These are phyloP conservation scores for Penelope pileata DNA, from an alignment of 2,113 vertebrate species.

Conservation along the genomic window DNA sequence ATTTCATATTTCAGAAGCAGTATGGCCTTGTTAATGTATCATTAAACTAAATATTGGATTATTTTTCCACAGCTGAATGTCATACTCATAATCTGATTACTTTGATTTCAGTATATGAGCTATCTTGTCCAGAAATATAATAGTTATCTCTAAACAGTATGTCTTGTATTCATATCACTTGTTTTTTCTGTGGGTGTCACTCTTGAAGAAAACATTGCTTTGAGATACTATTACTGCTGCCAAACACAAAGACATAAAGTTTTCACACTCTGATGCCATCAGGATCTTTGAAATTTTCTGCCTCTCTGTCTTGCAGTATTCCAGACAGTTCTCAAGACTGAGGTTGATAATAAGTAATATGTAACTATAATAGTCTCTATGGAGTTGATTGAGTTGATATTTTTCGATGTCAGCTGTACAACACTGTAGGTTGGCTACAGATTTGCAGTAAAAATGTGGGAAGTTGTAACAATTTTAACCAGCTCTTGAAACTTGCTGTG, in stretches of 20 bases:
- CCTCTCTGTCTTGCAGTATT: not conserved
- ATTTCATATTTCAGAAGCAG: not conserved
- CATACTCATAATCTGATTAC: not conserved
- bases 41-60: not conserved
- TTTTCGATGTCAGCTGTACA: not conserved
- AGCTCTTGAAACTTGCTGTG: not conserved
- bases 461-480: not conserved
- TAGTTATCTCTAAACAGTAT: not conserved
- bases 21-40: not conserved
- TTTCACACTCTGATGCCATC: fast-evolving
- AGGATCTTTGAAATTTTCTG: not conserved
- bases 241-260: not conserved
- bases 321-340: not conserved
- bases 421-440: not conserved
- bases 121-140: not conserved
- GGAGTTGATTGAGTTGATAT: not conserved
- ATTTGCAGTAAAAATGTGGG: not conserved
- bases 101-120: not conserved
- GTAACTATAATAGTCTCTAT: not conserved
- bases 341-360: fast-evolving
- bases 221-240: not conserved
- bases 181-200: not conserved
- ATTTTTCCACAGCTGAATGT: not conserved
- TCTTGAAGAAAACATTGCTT: not conserved
- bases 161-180: not conserved